Conservation (phyloP, 2,113 vertebrate species). For the Callochromis pleurospilus region DNA sequence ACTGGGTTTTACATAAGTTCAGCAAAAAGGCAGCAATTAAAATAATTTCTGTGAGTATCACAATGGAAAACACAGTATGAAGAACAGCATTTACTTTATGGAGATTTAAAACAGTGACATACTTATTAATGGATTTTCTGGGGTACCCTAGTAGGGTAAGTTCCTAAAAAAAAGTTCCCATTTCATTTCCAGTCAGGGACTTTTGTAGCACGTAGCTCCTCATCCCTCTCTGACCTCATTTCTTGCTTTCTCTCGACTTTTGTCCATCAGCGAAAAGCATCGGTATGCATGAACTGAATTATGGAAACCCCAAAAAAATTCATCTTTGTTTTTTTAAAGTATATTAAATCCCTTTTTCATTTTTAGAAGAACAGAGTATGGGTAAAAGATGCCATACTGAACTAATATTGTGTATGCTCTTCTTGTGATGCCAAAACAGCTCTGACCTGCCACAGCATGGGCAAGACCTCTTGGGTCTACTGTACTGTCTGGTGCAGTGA, state of each 20-base stretch:
- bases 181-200: neutral
- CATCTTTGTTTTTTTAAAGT: neutral
- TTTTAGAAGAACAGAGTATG: neutral
- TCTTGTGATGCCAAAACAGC: neutral
- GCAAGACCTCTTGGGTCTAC: neutral
- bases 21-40: neutral
- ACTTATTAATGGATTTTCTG: neutral
- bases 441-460: neutral
- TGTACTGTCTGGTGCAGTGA: neutral
- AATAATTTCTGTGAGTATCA: neutral
- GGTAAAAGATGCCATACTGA: neutral
- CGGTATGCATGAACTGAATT: neutral
- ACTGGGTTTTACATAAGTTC: neutral
- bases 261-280: neutral
- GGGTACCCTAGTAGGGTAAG: neutral
- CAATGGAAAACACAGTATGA: neutral
- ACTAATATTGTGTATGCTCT: neutral
- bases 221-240: neutral
- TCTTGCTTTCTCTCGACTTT: neutral
- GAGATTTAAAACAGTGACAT: neutral
- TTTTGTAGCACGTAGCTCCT: neutral
- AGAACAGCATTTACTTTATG: neutral
- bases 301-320: accelerated
- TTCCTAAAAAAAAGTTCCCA: neutral
- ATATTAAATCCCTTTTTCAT: neutral